Base-by-base conservation (phyloP, 2,113 vertebrate species). In the Apaloderma vittatum region DNA sequence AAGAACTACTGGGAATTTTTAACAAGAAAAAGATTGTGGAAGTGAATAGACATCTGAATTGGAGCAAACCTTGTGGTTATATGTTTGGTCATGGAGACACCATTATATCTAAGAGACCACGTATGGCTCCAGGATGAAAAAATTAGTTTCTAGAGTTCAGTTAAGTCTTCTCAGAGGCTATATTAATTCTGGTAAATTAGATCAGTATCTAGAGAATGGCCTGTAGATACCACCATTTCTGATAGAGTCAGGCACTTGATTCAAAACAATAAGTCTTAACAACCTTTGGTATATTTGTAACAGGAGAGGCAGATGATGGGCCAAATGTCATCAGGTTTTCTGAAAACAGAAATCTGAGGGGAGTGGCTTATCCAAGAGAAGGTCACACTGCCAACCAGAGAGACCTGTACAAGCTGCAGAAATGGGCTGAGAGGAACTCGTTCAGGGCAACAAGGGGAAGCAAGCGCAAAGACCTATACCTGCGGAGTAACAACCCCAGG, bases 191-290 rank as follows among this genome's bases (percentile, higher is more conserved):
- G 14, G 5, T 58, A 81, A 45, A 24, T 37, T 36, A 67, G 32
- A 61, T 1, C 8, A 66, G 11, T 52, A 17, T 3, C 7, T 11
- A 54, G 58, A 27, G 48, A 63, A 71, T 9, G 5, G 10, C 4
- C 3, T 8, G 8, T 17, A 19, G 27, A 49, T 7, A 30, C 6
- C 26, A 10, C 16, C 0, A 2, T 15, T 72, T 72, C 30, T 54
- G 8, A n/a, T 67, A 15, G 26, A 32, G 11, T 54, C 57, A 83
- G 17, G 45, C 7, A 32, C 5, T 30, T 29, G 23, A 45, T 67
- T 89, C 1, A 67, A 75, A 72, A 40, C 11, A 2, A 0, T 30
- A 45, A 62, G 10, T 46, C 21, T 37, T 5, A 4, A 61, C 6
- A 74, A 30, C 2, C 4, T 82, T 24, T 76, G 20, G 7, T 54